Evolutionary conservation across 1,140 invertebrate species (phyloP).

Genomic region (Chymomyza costata): DNA sequence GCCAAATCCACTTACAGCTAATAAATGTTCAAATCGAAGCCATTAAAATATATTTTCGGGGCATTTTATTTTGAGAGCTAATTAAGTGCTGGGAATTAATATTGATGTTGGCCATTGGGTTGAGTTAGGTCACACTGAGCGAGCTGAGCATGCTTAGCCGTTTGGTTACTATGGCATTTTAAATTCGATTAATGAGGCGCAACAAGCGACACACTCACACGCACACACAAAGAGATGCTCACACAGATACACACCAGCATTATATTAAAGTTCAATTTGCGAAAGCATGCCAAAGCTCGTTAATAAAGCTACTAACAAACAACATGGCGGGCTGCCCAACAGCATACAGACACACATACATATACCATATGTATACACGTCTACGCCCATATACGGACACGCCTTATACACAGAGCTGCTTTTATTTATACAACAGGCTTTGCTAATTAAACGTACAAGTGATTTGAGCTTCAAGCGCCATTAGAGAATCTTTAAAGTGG

Average conservation of each 20-base stretch:
- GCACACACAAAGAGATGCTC: not conserved
- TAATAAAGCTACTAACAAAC: constrained; percentile 39
- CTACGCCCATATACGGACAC: too few species aligned
- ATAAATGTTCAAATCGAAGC: constrained; percentile 34
- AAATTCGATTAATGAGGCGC: constrained; percentile 49
- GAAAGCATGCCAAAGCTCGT: constrained; percentile 31
- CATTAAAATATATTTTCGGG: constrained; percentile 45
- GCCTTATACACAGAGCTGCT: constrained; percentile 6
- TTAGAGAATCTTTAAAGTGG: too few species aligned
- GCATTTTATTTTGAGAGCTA: constrained; percentile 54
- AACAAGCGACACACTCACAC: constrained; percentile 33
- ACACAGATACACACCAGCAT: constrained; percentile 14
- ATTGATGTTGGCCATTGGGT: constrained; percentile 1
- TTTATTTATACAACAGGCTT: constrained; percentile 13
- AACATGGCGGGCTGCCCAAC: not conserved
- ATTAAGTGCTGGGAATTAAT: constrained; percentile 48
- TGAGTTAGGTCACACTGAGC: not conserved
- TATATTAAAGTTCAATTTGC: constrained; percentile 62
- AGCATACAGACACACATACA: not conserved
- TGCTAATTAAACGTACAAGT: constrained; percentile 8
- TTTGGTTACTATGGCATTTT: constrained; percentile 3
- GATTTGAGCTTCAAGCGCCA: not conserved
- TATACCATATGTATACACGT: too few species aligned
- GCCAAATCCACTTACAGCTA: constrained; percentile 4
- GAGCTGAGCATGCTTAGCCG: too few species aligned